Evolutionary conservation across 1,140 invertebrate genomes (phyloP).

Genomic region (Metaphire vulgaris): DNA sequence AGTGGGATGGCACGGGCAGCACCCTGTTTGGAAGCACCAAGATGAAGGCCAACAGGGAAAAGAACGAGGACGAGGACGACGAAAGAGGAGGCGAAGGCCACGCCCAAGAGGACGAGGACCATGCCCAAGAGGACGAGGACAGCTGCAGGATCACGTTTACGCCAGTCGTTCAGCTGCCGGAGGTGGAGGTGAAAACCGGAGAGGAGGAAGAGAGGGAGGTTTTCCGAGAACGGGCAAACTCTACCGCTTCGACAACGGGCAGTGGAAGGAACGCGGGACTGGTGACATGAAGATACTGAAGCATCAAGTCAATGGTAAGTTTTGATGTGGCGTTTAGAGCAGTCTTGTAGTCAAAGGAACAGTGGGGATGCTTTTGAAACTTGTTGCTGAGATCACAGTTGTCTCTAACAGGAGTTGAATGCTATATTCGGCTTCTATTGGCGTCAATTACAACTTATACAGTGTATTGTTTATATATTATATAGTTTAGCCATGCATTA

Average conservation of each 20-base stretch:
- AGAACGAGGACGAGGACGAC: background rate
- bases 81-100: background rate
- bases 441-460: too few species aligned
- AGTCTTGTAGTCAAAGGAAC: background rate
- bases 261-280: constrained; percentile 30
- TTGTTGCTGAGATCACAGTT: too few species aligned
- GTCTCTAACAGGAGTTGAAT: too few species aligned
- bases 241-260: constrained; percentile 19
- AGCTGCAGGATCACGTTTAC: constrained; percentile 74
- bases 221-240: constrained; percentile 30
- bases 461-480: too few species aligned
- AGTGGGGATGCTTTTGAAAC: too few species aligned
- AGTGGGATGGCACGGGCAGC: background rate
- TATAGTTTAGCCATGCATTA: too few species aligned
- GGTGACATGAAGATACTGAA: constrained; percentile 27
- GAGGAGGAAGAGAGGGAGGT: constrained; percentile 72
- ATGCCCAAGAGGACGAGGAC: constrained; percentile 57
- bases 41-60: background rate
- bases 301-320: background rate
- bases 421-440: too few species aligned
- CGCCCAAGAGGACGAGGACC: constrained; percentile 12
- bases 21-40: background rate
- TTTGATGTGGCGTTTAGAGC: background rate
- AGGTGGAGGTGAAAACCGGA: constrained; percentile 68
- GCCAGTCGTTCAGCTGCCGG: constrained; percentile 75